phyloP scores from a whole-genome alignment of 2,113 vertebrate genomes.

The Oncorhynchus clarkii region DNA sequence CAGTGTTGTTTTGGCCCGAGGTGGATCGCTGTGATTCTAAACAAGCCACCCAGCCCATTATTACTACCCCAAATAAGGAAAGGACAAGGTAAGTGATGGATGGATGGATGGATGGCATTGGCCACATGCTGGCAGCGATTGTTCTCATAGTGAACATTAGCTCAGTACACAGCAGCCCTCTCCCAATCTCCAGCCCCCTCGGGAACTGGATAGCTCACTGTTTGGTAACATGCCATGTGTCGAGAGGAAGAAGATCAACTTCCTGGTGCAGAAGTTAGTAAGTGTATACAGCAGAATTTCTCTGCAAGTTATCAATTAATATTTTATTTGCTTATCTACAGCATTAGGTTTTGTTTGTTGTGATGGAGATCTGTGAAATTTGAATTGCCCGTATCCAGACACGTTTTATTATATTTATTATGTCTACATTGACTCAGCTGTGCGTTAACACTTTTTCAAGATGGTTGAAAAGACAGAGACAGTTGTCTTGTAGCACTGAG shows the following conservation, averaged over 20 bases:
- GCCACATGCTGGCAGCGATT: constrained; percentile 48
- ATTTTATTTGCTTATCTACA: too few species aligned
- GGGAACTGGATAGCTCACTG: not conserved
- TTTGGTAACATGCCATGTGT: not conserved
- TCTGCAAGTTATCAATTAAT: too few species aligned
- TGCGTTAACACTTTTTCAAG: too few species aligned
- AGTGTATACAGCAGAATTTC: not conserved
- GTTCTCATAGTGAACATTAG: constrained; percentile 44
- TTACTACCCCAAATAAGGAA: constrained; percentile 38
- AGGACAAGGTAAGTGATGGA: constrained; percentile 64
- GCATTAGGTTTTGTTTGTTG: too few species aligned
- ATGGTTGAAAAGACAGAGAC: too few species aligned
- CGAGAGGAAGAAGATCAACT: not conserved
- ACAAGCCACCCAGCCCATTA: constrained; percentile 49
- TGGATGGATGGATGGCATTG: constrained; percentile 41
- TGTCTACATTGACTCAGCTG: too few species aligned
- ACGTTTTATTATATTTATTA: too few species aligned
- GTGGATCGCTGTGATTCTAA: constrained; percentile 29
- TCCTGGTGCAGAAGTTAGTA: not conserved
- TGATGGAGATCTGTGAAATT: too few species aligned
- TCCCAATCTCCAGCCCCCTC: constrained; percentile 10
- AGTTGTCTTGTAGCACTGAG: too few species aligned
- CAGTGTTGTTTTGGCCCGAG: constrained; percentile 39
- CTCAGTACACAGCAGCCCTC: constrained; percentile 33
- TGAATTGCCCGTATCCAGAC: too few species aligned